phyloP scores from a whole-genome alignment of 2,888 invertebrate species.

The Thymelicus lineola region DNA sequence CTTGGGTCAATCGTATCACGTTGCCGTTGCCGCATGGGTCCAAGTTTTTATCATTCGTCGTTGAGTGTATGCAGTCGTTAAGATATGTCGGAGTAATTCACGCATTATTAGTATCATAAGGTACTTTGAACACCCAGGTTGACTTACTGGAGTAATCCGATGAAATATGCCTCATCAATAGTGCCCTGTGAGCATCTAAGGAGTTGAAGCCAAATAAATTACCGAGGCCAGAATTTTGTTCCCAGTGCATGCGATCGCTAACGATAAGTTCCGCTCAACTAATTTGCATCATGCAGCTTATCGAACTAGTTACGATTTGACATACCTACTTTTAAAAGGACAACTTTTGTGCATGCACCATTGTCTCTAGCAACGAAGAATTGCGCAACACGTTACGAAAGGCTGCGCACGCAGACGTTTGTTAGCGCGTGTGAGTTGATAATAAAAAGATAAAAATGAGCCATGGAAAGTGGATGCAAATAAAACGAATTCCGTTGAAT shows the following conservation, averaged over 20 bases:
- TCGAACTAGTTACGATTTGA: slow-evolving; percentile 66
- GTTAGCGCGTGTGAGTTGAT: slow-evolving; percentile 34
- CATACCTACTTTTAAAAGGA: slow-evolving; percentile 77
- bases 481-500: slow-evolving; percentile 10
- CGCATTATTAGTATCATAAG: not conserved
- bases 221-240: not conserved
- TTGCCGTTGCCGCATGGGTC: not conserved
- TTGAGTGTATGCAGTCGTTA: not conserved
- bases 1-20: not conserved
- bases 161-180: not conserved
- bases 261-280: slow-evolving; percentile 1
- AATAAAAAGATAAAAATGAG: slow-evolving; percentile 30
- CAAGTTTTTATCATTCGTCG: not conserved
- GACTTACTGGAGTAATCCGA: not conserved
- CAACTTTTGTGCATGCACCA: slow-evolving; percentile 65
- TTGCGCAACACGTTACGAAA: slow-evolving; percentile 61
- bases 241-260: slow-evolving; percentile 25
- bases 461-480: slow-evolving; percentile 23
- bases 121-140: not conserved
- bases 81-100: not conserved
- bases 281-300: slow-evolving; percentile 42
- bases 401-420: slow-evolving; percentile 32
- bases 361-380: slow-evolving; percentile 61
- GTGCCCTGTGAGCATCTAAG: too few relatives aligned
- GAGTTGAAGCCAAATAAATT: not conserved